These are phyloP conservation scores for Hoplostethus atlanticus DNA, from an alignment of 2,797 vertebrate species.

Conservation along the genomic window DNA sequence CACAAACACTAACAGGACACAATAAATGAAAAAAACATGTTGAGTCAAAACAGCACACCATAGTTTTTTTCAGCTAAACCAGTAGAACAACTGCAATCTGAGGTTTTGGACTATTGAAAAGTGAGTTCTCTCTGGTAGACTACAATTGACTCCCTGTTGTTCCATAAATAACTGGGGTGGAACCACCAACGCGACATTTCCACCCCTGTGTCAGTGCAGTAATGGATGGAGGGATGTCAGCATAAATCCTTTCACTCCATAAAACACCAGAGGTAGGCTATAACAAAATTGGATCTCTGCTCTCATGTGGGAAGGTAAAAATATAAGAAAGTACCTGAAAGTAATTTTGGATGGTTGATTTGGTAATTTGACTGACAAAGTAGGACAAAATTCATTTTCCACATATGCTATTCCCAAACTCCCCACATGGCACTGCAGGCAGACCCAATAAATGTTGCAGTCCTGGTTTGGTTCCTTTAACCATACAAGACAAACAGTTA, in stretches of 20 bases:
- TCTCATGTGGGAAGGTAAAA: constrained; percentile 15
- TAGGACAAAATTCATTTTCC: not conserved
- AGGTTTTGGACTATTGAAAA: not conserved
- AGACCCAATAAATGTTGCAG: not conserved
- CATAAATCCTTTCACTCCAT: constrained; percentile 71
- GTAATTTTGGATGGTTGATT: not conserved
- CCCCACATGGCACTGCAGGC: not conserved
- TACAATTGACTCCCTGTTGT: constrained; percentile 41
- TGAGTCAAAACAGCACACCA: too few relatives aligned
- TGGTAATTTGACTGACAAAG: not conserved
- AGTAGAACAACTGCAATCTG: not conserved
- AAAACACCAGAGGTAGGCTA: constrained; percentile 49
- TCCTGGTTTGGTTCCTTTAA: constrained; percentile 7
- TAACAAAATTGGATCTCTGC: constrained; percentile 33
- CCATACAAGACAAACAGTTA: constrained; percentile 1
- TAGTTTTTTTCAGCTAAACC: not conserved
- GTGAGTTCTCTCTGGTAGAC: constrained; percentile 21
- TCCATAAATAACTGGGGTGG: constrained; percentile 63
- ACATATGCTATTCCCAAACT: not conserved
- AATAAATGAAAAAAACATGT: too few relatives aligned
- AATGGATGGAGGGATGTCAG: constrained; percentile 69
- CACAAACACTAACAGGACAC: not conserved
- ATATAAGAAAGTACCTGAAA: not conserved
- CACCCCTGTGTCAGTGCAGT: constrained; percentile 54
- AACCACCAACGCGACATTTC: constrained; percentile 60